A percentile compares a stretch with the other conserved stretches of the same genome.
Conservation (phyloP, 2,113 vertebrate species). For the Paralichthys olivaceus region DNA sequence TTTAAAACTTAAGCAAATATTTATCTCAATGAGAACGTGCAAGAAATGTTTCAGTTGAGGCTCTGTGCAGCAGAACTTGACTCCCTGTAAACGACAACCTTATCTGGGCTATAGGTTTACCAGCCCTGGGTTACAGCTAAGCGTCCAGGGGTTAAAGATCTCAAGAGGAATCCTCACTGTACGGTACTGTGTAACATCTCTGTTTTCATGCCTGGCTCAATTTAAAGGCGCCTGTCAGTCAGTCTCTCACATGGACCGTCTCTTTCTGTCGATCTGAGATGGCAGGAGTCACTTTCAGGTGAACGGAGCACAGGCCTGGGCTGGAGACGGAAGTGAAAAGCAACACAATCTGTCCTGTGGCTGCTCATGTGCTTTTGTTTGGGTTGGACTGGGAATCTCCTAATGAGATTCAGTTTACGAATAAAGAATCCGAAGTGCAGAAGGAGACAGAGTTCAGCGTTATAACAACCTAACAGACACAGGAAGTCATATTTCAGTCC, state of each 20-base stretch:
- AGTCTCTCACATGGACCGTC: constrained; percentile 15
- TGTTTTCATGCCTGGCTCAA: neutral
- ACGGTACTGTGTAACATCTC: constrained; percentile 18
- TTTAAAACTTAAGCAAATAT: no score
- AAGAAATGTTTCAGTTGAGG: no score
- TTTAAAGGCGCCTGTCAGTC: constrained; percentile 24
- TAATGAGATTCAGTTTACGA: neutral
- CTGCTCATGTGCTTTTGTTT: constrained; percentile 13
- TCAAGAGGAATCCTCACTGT: constrained; percentile 28
- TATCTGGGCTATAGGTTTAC: constrained; percentile 54
- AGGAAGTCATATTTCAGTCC: neutral
- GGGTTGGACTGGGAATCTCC: constrained; percentile 27
- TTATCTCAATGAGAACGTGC: no score
- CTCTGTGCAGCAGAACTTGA: no score
- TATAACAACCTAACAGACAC: neutral
- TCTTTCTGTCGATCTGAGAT: constrained; percentile 31
- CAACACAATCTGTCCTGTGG: constrained; percentile 11
- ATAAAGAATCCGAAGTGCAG: neutral
- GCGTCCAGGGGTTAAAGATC: constrained; percentile 29
- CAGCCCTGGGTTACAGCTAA: constrained; percentile 2
- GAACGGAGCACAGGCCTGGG: no score
- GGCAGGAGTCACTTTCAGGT: constrained; percentile 45
- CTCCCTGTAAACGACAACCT: neutral
- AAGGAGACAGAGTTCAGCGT: neutral
- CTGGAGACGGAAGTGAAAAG: constrained; percentile 34